phyloP scores from a whole-genome alignment of 1,140 invertebrate genomes.

The Drosophila repleta region DNA sequence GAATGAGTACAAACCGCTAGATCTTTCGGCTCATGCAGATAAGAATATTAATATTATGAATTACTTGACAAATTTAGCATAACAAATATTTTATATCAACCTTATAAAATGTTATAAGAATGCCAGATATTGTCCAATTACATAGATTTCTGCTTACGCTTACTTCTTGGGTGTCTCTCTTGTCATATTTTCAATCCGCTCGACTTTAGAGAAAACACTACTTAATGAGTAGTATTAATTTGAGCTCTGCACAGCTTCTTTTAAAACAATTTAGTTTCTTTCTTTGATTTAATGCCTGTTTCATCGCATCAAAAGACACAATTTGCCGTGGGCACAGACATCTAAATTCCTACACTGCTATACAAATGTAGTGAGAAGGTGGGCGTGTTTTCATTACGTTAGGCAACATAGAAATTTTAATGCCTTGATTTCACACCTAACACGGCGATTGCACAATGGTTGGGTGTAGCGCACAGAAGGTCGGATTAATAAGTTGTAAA shows the following conservation, averaged over 20 bases:
- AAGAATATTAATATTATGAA: not conserved
- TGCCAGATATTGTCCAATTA: too few species aligned
- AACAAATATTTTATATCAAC: not conserved
- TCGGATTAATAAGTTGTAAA: constrained; percentile 33
- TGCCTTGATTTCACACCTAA: constrained; percentile 1
- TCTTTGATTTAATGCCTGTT: not conserved
- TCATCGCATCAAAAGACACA: not conserved
- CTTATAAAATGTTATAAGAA: too few species aligned
- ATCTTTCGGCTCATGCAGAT: too few species aligned
- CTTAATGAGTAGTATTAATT: too few species aligned
- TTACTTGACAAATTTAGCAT: not conserved
- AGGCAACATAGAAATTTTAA: not conserved
- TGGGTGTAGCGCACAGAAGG: not conserved
- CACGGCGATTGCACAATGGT: constrained; percentile 14
- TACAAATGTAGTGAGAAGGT: not conserved
- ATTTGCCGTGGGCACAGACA: constrained; percentile 1
- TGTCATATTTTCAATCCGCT: too few species aligned
- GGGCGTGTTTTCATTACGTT: not conserved
- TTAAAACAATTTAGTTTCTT: not conserved
- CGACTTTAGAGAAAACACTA: too few species aligned
- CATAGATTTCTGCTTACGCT: too few species aligned
- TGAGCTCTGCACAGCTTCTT: not conserved
- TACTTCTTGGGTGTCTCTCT: too few species aligned
- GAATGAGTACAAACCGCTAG: too few species aligned
- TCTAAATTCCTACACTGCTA: not conserved